phyloP scores from a whole-genome alignment of 2,797 vertebrate species.

The Muraenolepis orangiensis region DNA sequence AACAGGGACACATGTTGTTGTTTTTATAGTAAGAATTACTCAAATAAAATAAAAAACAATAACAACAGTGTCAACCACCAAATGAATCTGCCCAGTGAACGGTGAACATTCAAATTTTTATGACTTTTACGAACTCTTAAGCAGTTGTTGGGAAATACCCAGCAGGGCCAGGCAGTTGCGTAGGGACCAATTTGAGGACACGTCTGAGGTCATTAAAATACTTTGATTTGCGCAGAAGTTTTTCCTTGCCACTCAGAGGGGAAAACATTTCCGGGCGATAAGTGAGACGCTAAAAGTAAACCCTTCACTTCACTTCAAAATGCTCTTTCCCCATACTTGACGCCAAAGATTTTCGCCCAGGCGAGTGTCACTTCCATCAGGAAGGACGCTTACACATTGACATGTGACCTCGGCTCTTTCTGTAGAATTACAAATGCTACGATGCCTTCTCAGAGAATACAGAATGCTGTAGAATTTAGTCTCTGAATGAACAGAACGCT shows the following conservation, averaged over 20 bases:
- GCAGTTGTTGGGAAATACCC: neutral
- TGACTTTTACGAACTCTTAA: neutral
- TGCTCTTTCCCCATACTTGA: constrained; percentile 15
- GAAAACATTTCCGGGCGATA: neutral
- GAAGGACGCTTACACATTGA: neutral
- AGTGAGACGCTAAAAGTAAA: neutral
- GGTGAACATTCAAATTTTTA: neutral
- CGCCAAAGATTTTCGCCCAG: neutral
- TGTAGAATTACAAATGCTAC: too few species aligned
- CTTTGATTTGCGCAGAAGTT: neutral
- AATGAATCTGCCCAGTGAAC: neutral
- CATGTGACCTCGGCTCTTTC: too few species aligned
- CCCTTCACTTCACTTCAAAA: neutral
- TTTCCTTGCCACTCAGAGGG: neutral
- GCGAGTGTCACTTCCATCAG: neutral
- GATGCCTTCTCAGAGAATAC: neutral
- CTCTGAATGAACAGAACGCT: neutral
- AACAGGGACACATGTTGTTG: neutral
- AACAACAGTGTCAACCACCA: neutral
- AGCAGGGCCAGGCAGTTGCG: neutral
- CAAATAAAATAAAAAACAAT: neutral
- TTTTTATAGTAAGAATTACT: neutral
- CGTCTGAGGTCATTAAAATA: neutral
- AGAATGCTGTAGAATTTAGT: neutral
- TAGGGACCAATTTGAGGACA: neutral